phyloP scores from a whole-genome alignment of 2,113 vertebrate genomes.

The cattle (Bos taurus) region DNA sequence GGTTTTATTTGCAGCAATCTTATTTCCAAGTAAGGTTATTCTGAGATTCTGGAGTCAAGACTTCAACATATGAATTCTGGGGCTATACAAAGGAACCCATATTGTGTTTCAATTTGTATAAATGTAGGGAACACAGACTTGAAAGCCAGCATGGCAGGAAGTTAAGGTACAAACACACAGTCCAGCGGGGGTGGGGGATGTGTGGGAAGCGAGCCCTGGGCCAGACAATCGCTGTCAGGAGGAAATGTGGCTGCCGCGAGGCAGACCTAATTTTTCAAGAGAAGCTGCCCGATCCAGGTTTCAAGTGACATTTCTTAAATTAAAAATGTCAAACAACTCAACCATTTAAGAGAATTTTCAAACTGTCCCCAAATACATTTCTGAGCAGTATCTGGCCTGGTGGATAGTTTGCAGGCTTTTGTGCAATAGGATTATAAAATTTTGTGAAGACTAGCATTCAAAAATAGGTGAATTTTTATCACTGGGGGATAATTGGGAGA shows the following conservation, averaged over 20 bases:
- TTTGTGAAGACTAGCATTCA: neutral
- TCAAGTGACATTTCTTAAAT: neutral
- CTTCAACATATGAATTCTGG: neutral
- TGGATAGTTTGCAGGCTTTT: neutral
- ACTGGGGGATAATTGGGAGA: neutral
- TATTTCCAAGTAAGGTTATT: neutral
- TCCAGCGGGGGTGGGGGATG: accelerated
- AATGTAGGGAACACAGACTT: neutral
- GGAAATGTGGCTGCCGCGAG: neutral
- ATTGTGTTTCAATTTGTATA: neutral
- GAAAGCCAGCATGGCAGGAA: neutral
- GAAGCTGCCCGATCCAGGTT: neutral
- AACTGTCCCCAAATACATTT: neutral
- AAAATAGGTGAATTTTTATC: neutral
- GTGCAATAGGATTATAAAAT: neutral
- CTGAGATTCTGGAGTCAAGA: neutral
- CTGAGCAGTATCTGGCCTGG: neutral
- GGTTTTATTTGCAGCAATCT: neutral
- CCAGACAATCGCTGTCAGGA: neutral
- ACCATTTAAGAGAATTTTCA: neutral
- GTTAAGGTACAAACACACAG: neutral
- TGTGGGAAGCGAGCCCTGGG: neutral
- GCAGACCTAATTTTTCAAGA: neutral
- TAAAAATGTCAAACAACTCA: neutral
- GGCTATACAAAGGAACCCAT: neutral